These are phyloP conservation scores for Diceros bicornis DNA, from an alignment of 2,797 vertebrate genomes.

Conservation along the genomic window DNA sequence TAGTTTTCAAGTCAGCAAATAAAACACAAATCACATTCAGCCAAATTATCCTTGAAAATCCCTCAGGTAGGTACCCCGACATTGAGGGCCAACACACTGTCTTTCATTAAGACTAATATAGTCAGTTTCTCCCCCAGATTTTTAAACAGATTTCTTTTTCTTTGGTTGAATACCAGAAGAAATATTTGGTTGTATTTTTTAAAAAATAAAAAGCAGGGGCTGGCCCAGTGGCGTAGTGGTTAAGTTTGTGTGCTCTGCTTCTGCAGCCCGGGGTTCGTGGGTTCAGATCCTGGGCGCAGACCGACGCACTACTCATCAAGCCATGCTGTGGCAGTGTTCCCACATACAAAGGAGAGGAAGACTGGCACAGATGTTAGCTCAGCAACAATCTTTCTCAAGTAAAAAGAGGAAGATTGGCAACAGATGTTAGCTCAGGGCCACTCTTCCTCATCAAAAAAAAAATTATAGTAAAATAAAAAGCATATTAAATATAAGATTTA, in stretches of 20 bases:
- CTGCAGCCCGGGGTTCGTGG: too few relatives aligned
- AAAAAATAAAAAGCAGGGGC: not conserved
- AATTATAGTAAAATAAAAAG: not conserved
- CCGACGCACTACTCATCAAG: too few relatives aligned
- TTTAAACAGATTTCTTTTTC: slow-evolving; percentile 15
- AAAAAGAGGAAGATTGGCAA: too few relatives aligned
- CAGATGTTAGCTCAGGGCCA: too few relatives aligned
- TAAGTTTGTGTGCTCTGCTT: too few relatives aligned
- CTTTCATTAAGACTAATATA: not conserved
- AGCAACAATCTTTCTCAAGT: too few relatives aligned
- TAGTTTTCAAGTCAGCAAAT: not conserved
- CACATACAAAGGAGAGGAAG: too few relatives aligned
- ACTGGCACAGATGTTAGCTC: too few relatives aligned
- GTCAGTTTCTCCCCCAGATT: not conserved
- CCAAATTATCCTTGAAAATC: slow-evolving; percentile 16
- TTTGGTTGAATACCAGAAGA: not conserved
- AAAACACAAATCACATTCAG: not conserved
- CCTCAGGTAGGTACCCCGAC: not conserved
- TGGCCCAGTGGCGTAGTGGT: too few relatives aligned
- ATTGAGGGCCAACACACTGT: not conserved
- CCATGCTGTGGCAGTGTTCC: too few relatives aligned
- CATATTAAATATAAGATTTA: not conserved
- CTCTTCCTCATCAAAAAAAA: too few relatives aligned
- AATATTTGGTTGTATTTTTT: slow-evolving; percentile 20
- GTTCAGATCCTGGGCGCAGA: too few relatives aligned